phyloP scores from a whole-genome alignment of 30 jellyfish, hydroid and myxozoan species.

The Hydractinia symbiolongicarpus region DNA sequence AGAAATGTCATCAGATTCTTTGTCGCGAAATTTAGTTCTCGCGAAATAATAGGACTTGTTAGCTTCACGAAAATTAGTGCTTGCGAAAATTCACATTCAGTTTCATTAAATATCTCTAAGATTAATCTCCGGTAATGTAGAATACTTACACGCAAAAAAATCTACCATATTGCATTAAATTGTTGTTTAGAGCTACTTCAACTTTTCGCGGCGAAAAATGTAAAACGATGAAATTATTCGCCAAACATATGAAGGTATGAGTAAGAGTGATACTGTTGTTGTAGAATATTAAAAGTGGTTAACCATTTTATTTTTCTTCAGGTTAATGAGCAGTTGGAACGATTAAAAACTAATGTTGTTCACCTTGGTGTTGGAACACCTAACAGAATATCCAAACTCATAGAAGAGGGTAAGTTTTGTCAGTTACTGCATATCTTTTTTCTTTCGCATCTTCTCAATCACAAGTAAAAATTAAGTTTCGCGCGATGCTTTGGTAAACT shows the following conservation, averaged over 20 bases:
- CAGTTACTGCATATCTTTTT: neutral
- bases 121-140: too few relatives aligned
- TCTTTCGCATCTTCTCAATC: neutral
- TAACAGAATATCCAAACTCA: constrained; percentile 56
- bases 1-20: too few relatives aligned
- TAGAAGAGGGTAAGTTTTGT: constrained; percentile 37
- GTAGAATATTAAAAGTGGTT: too few relatives aligned
- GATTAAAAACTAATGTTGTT: constrained; percentile 35
- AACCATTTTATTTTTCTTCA: neutral
- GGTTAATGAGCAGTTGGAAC: constrained; percentile 56
- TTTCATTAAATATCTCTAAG: too few relatives aligned
- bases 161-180: too few relatives aligned
- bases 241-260: constrained; percentile 75
- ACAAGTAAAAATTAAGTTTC: neutral
- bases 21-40: too few relatives aligned
- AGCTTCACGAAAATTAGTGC: too few relatives aligned
- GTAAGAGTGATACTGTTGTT: too few relatives aligned
- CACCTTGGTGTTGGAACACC: constrained; percentile 85
- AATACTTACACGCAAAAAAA: too few relatives aligned
- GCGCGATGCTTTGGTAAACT: too few relatives aligned
- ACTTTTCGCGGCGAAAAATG: constrained; percentile 51
- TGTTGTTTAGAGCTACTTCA: constrained; percentile 42
- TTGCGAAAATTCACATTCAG: too few relatives aligned
- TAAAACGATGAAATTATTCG: constrained; percentile 67
- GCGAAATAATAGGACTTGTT: too few relatives aligned